A percentile compares a stretch with the other conserved stretches of the same genome.
Conservation (phyloP, 2,797 vertebrate genomes). For the Notoglanidium macrostoma region DNA sequence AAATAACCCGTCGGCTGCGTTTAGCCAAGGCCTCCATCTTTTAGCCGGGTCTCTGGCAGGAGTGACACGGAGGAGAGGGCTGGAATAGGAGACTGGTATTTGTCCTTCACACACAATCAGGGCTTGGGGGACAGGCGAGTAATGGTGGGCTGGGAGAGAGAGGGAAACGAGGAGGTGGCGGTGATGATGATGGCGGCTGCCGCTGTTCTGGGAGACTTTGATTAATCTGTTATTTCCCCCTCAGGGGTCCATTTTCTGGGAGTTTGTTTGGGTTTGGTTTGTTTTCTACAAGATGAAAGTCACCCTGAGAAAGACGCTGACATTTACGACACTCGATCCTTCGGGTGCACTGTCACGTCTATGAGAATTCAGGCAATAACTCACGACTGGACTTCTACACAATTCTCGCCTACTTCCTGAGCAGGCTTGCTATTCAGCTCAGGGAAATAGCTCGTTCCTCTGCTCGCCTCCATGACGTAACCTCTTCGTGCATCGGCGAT, state of each 20-base stretch:
- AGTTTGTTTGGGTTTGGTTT: conserved; percentile 49
- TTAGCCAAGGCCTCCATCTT: conserved; percentile 57
- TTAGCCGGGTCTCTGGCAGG: conserved; percentile 37
- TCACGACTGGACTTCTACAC: conserved; percentile 1
- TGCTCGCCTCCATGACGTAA: background rate
- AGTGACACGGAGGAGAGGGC: conserved; percentile 38
- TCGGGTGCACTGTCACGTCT: background rate
- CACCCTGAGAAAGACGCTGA: conserved; percentile 41
- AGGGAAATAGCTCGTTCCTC: background rate
- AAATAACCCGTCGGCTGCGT: conserved; percentile 56
- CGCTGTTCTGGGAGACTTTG: conserved; percentile 43
- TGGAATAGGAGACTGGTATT: conserved; percentile 46
- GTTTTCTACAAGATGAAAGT: conserved; percentile 49
- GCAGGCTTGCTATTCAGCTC: too few relatives aligned
- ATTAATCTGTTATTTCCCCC: conserved; percentile 53
- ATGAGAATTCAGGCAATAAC: conserved; percentile 1
- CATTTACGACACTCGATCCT: conserved; percentile 29
- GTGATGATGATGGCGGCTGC: conserved; percentile 39
- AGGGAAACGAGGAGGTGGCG: conserved; percentile 18
- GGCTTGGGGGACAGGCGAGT: conserved; percentile 47
- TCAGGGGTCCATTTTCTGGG: conserved; percentile 48
- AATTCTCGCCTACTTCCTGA: background rate
- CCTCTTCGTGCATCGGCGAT: background rate
- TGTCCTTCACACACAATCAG: conserved; percentile 46
- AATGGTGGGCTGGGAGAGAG: conserved; percentile 38